These are phyloP conservation scores for Diarsia mendica DNA, from an alignment of 2,888 invertebrate genomes.

Conservation along the genomic window DNA sequence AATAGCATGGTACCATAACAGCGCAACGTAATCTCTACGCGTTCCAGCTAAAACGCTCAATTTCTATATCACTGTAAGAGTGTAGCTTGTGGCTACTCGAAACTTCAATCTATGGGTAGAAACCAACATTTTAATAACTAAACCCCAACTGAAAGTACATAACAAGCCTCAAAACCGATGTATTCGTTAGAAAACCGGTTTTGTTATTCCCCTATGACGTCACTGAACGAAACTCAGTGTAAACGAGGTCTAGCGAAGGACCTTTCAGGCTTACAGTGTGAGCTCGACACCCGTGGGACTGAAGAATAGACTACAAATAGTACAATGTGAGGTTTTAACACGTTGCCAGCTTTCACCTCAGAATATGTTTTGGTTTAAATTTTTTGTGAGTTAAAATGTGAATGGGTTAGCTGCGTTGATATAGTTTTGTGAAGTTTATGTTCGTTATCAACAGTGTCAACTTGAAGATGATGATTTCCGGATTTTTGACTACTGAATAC, in stretches of 20 bases:
- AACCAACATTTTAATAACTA: slow-evolving; percentile 8
- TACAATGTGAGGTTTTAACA: slow-evolving; percentile 50
- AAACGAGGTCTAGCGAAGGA: slow-evolving; percentile 50
- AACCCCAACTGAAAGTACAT: slow-evolving; percentile 5
- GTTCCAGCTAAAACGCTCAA: not conserved
- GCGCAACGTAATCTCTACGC: too few relatives aligned
- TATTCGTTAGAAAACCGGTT: slow-evolving; percentile 43
- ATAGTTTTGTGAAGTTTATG: not conserved
- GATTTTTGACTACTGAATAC: not conserved
- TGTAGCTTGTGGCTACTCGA: not conserved
- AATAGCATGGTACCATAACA: not conserved
- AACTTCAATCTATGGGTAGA: not conserved
- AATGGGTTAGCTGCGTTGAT: not conserved
- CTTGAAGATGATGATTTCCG: not conserved
- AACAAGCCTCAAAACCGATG: slow-evolving; percentile 28
- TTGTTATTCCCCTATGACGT: slow-evolving; percentile 48
- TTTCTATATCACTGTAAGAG: not conserved
- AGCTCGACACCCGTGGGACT: slow-evolving; percentile 35
- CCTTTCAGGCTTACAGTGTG: slow-evolving; percentile 49
- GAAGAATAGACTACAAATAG: slow-evolving; percentile 41
- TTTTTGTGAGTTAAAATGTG: slow-evolving; percentile 7
- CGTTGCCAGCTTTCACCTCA: slow-evolving; percentile 19
- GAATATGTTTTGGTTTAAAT: slow-evolving; percentile 5
- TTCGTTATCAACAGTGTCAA: not conserved
- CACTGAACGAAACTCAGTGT: slow-evolving; percentile 42